These are phyloP conservation scores for Crotophaga sulcirostris DNA, from an alignment of 2,113 vertebrate species.

Conservation along the genomic window DNA sequence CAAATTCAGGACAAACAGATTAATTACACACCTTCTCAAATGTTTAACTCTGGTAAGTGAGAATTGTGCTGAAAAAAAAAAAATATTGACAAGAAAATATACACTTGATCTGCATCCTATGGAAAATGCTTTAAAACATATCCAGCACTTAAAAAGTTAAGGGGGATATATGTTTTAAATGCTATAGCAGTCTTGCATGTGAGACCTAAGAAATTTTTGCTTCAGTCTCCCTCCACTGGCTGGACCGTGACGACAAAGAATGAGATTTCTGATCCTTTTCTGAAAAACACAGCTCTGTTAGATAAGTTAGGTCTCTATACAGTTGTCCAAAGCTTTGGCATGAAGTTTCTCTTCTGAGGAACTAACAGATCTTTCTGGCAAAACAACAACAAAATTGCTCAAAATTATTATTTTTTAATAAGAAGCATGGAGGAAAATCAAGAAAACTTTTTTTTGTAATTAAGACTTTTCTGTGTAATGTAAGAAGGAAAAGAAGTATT, in stretches of 20 bases:
- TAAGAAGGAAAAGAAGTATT: background rate
- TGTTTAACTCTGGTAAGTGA: fast-evolving
- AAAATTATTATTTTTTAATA: background rate
- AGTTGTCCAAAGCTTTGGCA: background rate
- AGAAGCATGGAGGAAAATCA: background rate
- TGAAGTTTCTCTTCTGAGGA: background rate
- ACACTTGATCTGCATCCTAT: fast-evolving
- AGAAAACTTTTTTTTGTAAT: background rate
- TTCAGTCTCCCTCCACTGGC: background rate
- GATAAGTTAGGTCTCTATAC: background rate
- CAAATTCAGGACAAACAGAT: background rate
- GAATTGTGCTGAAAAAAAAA: background rate
- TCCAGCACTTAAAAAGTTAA: background rate
- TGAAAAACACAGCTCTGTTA: background rate
- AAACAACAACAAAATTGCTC: background rate
- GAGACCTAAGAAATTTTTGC: background rate
- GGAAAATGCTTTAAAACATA: background rate
- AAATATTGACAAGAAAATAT: background rate
- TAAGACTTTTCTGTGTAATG: background rate
- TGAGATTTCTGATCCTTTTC: background rate
- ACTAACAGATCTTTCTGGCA: background rate
- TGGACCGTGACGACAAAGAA: background rate
- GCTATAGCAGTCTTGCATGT: background rate
- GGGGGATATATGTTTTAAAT: background rate
- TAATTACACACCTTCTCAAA: background rate